phyloP scores from a whole-genome alignment of 2,113 vertebrate genomes.

The Candoia aspera region DNA sequence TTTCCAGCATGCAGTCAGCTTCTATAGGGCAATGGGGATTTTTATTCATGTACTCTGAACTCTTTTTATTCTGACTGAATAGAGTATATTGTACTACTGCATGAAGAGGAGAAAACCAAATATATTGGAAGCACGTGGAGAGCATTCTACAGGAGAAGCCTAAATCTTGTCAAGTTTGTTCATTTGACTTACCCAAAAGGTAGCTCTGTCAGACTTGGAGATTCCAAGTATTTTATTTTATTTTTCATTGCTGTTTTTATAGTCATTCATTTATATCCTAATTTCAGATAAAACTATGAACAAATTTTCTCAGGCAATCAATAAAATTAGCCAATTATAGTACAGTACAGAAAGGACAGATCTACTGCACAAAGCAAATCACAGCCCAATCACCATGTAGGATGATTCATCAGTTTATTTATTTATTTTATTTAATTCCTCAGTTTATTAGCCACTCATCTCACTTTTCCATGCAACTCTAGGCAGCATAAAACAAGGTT shows the following conservation, averaged over 20 bases:
- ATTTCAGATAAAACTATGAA: neutral
- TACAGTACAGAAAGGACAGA: neutral
- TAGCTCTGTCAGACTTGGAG: neutral
- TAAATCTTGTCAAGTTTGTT: neutral
- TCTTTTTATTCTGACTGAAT: neutral
- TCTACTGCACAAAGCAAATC: neutral
- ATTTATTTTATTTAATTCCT: too few relatives aligned
- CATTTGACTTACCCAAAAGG: conserved; percentile 7
- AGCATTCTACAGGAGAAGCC: neutral
- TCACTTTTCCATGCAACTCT: too few relatives aligned
- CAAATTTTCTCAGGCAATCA: neutral
- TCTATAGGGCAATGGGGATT: neutral
- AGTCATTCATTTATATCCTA: neutral
- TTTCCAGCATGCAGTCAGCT: conserved; percentile 7
- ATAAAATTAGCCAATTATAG: neutral
- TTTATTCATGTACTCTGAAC: neutral
- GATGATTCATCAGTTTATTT: neutral
- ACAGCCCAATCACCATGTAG: neutral
- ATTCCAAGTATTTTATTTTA: neutral
- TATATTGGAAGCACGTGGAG: neutral
- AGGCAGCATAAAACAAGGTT: too few relatives aligned
- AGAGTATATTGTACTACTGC: neutral
- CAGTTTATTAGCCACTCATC: too few relatives aligned
- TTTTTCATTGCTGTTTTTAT: too few relatives aligned
- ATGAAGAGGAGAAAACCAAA: conserved; percentile 19